phyloP scores from a whole-genome alignment of 1,140 invertebrate species.

The Hyles vespertilio region DNA sequence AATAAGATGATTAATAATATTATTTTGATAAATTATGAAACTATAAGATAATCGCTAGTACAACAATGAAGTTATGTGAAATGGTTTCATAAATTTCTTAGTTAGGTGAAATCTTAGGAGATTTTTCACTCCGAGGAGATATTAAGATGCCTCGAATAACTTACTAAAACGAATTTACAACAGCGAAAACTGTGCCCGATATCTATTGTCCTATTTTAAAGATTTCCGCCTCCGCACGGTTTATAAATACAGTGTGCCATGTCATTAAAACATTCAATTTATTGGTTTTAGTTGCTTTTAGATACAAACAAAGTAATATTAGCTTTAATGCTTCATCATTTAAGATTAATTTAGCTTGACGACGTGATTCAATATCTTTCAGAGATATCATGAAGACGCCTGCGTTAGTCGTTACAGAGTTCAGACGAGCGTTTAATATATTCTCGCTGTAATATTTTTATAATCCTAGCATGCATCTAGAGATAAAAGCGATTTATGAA shows the following conservation, averaged over 20 bases:
- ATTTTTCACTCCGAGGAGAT: no score
- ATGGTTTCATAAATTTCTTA: no score
- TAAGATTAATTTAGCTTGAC: constrained; percentile 8
- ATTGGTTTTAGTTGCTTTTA: constrained; percentile 40
- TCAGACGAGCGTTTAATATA: constrained; percentile 38
- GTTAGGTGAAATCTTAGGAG: no score
- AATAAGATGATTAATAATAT: no score
- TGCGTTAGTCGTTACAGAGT: constrained; percentile 42
- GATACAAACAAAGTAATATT: constrained; percentile 19
- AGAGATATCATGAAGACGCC: constrained; percentile 40
- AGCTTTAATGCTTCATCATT: constrained; percentile 17
- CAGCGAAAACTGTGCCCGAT: no score
- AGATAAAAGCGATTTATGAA: constrained; percentile 5
- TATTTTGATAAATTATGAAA: no score
- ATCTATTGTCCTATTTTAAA: no score
- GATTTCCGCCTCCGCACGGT: constrained; percentile 26
- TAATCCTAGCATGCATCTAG: constrained; percentile 9
- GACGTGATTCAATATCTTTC: constrained; percentile 22
- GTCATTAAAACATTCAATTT: constrained; percentile 56
- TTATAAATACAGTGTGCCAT: constrained; percentile 41
- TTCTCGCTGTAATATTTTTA: constrained; percentile 32
- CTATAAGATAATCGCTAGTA: no score
- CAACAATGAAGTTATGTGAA: no score
- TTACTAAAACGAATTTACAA: neutral
- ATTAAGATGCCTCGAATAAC: no score